Conservation (phyloP, 2,888 invertebrate genomes). For the Rosalia funebris region DNA sequence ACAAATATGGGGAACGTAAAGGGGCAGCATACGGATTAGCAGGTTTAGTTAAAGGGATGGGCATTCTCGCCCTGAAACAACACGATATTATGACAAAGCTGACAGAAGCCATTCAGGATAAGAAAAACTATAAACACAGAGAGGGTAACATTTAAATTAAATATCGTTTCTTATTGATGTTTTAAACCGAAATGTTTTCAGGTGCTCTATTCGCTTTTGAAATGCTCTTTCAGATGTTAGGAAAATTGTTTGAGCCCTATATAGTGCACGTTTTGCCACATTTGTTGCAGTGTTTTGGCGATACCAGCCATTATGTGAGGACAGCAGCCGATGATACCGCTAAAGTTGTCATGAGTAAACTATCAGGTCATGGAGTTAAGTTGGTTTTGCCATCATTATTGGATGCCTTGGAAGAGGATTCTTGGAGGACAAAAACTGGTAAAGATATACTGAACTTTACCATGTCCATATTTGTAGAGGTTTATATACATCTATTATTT, state of each 20-base stretch:
- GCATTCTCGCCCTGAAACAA: constrained; percentile 94
- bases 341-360: constrained; percentile 92
- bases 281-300: constrained; percentile 94
- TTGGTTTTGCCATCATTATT: constrained; percentile 93
- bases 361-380: constrained; percentile 97
- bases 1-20: constrained; percentile 90
- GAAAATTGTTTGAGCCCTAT: constrained; percentile 97
- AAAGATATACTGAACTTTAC: too few species aligned
- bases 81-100: constrained; percentile 94
- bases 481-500: too few species aligned
- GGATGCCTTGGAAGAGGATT: constrained; percentile 94
- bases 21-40: constrained; percentile 98
- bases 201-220: constrained; percentile 97
- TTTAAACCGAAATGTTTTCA: constrained; percentile 54
- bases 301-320: constrained; percentile 93
- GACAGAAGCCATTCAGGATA: constrained; percentile 94
- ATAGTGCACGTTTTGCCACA: constrained; percentile 97
- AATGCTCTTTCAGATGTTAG: constrained; percentile 94
- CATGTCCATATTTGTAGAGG: too few species aligned
- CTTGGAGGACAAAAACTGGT: constrained; percentile 98
- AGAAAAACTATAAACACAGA: constrained; percentile 92
- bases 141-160: constrained; percentile 81
- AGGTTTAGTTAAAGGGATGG: constrained; percentile 95
- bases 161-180: not conserved
- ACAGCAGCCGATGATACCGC: constrained; percentile 97